These are phyloP conservation scores for Drosophila nigromelanica DNA, from an alignment of 1,140 invertebrate genomes.

Conservation along the genomic window DNA sequence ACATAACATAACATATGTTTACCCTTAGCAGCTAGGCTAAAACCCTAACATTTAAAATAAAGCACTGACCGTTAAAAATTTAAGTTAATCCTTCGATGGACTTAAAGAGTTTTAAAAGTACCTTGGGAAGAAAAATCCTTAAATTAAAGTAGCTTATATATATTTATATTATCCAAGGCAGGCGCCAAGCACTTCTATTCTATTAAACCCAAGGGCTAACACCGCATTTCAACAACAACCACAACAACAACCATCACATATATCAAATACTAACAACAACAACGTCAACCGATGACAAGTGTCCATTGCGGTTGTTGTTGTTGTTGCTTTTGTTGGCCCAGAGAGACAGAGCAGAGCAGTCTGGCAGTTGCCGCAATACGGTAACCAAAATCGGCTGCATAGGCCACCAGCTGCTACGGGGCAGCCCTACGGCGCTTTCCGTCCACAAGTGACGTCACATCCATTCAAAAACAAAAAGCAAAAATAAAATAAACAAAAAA, in stretches of 20 bases:
- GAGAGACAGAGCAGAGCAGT: not conserved
- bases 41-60: no score
- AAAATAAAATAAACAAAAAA: slow-evolving; percentile 3
- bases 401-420: not conserved
- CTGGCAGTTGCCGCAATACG: slow-evolving; percentile 7
- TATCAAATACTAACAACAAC: slow-evolving; percentile 26
- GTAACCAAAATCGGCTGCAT: slow-evolving; percentile 11
- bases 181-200: not conserved
- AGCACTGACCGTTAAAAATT: no score
- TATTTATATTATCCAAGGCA: not conserved
- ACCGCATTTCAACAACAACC: not conserved
- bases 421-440: slow-evolving; percentile 3
- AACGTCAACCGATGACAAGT: slow-evolving; percentile 35
- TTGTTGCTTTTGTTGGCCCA: slow-evolving; percentile 14
- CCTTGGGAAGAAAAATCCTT: not conserved
- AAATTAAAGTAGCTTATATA: not conserved
- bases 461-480: not conserved
- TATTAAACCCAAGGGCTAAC: slow-evolving; percentile 1
- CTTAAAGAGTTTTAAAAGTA: no score
- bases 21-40: no score
- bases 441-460: slow-evolving; percentile 30
- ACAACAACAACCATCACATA: slow-evolving; percentile 6
- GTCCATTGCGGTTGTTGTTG: slow-evolving; percentile 40
- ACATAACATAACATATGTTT: no score
- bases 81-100: no score